These are phyloP conservation scores for Thecophora atra DNA, from an alignment of 2,888 invertebrate genomes.

Conservation along the genomic window DNA sequence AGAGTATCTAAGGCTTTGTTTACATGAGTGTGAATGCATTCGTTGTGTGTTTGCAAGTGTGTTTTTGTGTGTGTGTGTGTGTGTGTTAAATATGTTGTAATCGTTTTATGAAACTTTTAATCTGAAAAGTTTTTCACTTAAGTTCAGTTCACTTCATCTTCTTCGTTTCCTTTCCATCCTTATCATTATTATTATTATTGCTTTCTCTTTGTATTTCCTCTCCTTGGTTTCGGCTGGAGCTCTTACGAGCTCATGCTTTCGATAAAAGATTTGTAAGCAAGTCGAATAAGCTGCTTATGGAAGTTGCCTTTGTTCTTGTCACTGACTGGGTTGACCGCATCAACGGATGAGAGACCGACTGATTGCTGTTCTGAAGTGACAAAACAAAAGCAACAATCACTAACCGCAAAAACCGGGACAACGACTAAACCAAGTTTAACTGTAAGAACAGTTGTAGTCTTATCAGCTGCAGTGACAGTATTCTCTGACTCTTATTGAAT, in stretches of 20 bases:
- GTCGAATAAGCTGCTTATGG: conserved; percentile 4
- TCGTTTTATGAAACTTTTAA: conserved; percentile 33
- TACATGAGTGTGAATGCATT: neutral
- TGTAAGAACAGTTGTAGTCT: no score
- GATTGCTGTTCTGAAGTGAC: neutral
- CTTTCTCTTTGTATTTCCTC: neutral
- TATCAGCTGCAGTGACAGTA: no score
- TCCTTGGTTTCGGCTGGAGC: neutral
- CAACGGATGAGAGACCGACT: no score
- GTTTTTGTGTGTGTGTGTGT: conserved; percentile 12
- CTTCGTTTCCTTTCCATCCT: neutral
- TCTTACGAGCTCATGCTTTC: neutral
- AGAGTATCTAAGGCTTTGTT: neutral
- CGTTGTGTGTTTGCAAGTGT: neutral
- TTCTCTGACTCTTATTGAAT: no score
- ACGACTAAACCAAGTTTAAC: neutral
- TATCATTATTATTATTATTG: neutral
- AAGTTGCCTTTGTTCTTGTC: conserved; percentile 1
- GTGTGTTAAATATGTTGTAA: conserved; percentile 29
- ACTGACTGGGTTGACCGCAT: neutral
- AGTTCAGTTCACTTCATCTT: neutral
- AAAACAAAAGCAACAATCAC: neutral
- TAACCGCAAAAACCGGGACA: neutral
- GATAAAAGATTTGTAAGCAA: neutral
- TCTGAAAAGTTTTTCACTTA: conserved; percentile 34